Evolutionary conservation across 2,888 invertebrate species (phyloP).

Genomic region (Anoncus sp.): DNA sequence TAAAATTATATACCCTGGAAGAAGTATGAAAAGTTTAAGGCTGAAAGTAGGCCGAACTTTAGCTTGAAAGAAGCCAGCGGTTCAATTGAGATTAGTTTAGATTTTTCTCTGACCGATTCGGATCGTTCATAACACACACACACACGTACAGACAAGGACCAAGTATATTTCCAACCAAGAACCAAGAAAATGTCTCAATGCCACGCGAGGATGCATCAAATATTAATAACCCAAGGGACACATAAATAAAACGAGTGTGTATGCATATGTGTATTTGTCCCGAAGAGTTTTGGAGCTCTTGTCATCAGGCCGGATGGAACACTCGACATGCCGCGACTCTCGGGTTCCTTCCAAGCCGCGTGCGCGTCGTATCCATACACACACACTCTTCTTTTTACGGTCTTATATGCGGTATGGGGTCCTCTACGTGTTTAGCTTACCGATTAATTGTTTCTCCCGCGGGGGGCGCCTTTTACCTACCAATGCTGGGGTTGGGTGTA

Average conservation of each 20-base stretch:
- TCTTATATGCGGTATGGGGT: constrained; percentile 58
- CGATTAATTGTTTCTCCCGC: constrained; percentile 74
- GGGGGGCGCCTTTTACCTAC: constrained; percentile 26
- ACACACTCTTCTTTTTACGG: constrained; percentile 62
- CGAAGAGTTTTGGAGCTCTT: constrained; percentile 45
- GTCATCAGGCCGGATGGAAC: constrained; percentile 60
- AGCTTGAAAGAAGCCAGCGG: no score
- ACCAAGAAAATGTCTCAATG: background rate
- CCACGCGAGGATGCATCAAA: constrained; percentile 1
- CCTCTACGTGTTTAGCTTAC: constrained; percentile 76
- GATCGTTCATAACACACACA: no score
- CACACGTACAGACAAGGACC: no score
- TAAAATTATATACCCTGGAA: no score
- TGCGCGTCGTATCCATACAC: constrained; percentile 3
- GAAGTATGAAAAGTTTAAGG: no score
- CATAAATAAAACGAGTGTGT: constrained; percentile 11
- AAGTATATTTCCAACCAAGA: constrained; percentile 9
- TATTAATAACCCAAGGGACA: constrained; percentile 15
- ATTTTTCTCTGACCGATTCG: no score
- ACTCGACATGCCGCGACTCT: constrained; percentile 4
- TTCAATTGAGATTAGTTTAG: no score
- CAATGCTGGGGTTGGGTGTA: no score
- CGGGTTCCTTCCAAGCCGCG: constrained; percentile 55
- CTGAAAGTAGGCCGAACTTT: no score
- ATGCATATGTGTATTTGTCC: no score